A percentile compares a stretch with the other conserved stretches of the same genome.
Conservation (phyloP, 2,888 invertebrate genomes). For the Tetropium fuscum region DNA sequence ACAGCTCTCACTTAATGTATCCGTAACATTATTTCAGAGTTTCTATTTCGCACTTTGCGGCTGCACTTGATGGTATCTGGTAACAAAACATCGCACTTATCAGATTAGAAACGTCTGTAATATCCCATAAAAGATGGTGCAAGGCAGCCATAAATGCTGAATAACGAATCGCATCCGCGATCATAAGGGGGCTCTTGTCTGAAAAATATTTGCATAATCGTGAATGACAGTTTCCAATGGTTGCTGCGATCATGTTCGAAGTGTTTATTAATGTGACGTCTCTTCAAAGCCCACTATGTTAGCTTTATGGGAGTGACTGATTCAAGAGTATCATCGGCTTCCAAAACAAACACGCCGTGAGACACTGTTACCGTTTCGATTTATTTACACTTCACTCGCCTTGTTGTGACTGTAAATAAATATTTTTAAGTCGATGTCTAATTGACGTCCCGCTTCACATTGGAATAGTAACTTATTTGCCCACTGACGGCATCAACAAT, state of each 20-base stretch:
- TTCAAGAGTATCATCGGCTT: slow-evolving; percentile 45
- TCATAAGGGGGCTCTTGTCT: slow-evolving; percentile 48
- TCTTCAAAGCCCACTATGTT: slow-evolving; percentile 45
- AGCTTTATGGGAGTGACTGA: slow-evolving; percentile 47
- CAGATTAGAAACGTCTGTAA: slow-evolving; percentile 51
- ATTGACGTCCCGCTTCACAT: background rate
- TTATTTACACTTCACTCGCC: slow-evolving; percentile 23
- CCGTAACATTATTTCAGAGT: slow-evolving; percentile 52
- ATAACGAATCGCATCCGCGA: slow-evolving; percentile 39
- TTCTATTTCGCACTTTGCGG: slow-evolving; percentile 45
- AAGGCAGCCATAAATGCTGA: slow-evolving; percentile 33
- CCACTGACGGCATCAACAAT: background rate
- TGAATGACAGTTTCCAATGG: slow-evolving; percentile 56
- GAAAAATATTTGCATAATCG: slow-evolving; percentile 56
- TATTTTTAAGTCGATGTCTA: slow-evolving; percentile 13
- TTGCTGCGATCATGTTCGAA: slow-evolving; percentile 50
- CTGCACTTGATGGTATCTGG: slow-evolving; percentile 50
- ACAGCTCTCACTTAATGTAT: slow-evolving; percentile 42
- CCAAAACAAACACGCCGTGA: slow-evolving; percentile 44
- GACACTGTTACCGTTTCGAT: slow-evolving; percentile 36
- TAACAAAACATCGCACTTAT: slow-evolving; percentile 56
- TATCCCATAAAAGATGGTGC: slow-evolving; percentile 35
- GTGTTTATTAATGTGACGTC: slow-evolving; percentile 55
- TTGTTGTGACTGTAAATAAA: slow-evolving; percentile 20
- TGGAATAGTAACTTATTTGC: too few relatives aligned